Evolutionary conservation across 2,888 invertebrate genomes (phyloP).

Genomic region (Aphidius colemani): DNA sequence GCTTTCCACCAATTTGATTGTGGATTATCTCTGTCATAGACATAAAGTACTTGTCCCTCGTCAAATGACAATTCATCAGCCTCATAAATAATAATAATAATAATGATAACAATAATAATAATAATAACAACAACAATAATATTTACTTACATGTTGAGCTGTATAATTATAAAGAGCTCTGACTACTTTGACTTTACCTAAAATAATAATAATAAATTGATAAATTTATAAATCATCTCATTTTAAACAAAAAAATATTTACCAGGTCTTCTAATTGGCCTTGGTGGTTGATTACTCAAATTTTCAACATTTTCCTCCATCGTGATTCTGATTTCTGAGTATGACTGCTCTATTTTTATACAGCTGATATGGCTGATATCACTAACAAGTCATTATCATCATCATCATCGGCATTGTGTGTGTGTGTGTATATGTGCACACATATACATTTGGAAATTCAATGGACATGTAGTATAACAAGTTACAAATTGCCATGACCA

Average conservation of each 20-base stretch:
- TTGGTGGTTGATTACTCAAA: constrained; percentile 44
- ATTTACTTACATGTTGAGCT: constrained; percentile 63
- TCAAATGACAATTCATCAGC: constrained; percentile 68
- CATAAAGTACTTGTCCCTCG: constrained; percentile 68
- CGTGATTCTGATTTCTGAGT: too few species aligned
- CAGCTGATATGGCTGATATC: too few species aligned
- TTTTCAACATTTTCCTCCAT: too few species aligned
- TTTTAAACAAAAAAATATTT: constrained; percentile 25
- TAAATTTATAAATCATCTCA: constrained; percentile 2
- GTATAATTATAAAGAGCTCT: constrained; percentile 65
- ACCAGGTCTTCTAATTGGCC: constrained; percentile 57
- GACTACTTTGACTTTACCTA: constrained; percentile 65
- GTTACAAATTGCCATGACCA: too few species aligned
- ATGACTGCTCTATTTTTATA: too few species aligned
- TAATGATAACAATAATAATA: neutral
- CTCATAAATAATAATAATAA: constrained; percentile 36
- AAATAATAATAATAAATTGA: constrained; percentile 23
- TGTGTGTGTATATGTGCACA: too few species aligned
- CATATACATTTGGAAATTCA: too few species aligned
- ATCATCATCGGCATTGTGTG: too few species aligned
- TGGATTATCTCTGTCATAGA: constrained; percentile 63
- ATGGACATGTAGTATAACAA: too few species aligned
- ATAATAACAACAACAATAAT: constrained; percentile 19
- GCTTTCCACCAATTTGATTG: constrained; percentile 65
- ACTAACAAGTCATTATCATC: too few species aligned